These are phyloP conservation scores for Aphaenogaster floridana DNA, from an alignment of 1,140 invertebrate genomes.

Conservation along the genomic window DNA sequence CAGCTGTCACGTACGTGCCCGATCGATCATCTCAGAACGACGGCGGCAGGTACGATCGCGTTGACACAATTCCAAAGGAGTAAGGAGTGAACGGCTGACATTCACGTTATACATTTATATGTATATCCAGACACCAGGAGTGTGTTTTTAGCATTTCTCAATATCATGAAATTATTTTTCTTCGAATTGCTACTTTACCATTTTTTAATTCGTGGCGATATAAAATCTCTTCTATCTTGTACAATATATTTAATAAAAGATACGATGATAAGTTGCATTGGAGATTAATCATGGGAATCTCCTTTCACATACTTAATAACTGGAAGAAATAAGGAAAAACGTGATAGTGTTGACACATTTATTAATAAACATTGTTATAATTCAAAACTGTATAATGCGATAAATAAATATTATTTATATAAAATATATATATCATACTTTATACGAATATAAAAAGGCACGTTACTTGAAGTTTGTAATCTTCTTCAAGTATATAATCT, in stretches of 20 bases:
- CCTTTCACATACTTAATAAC: not conserved
- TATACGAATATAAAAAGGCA: conserved; percentile 30
- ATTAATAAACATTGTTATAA: not conserved
- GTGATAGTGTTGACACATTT: conserved; percentile 10
- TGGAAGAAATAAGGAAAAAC: not conserved
- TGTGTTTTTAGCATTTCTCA: no score
- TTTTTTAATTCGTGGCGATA: not conserved
- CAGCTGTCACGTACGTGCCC: conserved; percentile 41
- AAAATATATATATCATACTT: conserved; percentile 1
- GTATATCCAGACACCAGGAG: no score
- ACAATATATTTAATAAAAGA: not conserved
- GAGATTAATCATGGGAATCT: not conserved
- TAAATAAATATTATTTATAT: conserved; percentile 40
- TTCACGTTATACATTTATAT: not conserved
- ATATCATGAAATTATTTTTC: no score
- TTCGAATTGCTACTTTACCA: not conserved
- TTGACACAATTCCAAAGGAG: conserved; percentile 52
- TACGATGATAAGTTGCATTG: not conserved
- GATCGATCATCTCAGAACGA: conserved; percentile 45
- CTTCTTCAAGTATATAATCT: not conserved
- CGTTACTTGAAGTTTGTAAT: conserved; percentile 1
- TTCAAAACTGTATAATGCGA: not conserved
- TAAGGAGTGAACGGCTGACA: not conserved
- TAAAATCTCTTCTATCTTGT: not conserved
- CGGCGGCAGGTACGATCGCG: conserved; percentile 39